Percentiles rank a stretch among this genome's conserved stretches.
These are phyloP conservation scores for Euspilapteryx auroguttella DNA, from an alignment of 2,888 invertebrate genomes.

Conservation along the genomic window DNA sequence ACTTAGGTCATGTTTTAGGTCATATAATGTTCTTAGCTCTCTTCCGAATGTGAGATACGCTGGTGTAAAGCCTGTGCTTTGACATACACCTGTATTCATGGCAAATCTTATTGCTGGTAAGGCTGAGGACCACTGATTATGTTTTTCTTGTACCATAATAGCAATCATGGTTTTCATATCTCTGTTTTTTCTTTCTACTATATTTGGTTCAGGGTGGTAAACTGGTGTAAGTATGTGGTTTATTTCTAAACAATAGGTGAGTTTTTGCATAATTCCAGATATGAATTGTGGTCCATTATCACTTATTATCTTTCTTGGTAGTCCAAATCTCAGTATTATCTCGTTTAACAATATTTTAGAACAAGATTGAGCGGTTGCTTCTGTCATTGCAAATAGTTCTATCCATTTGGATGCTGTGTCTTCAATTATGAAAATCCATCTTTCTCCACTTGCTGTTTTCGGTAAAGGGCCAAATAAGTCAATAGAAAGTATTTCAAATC, in stretches of 20 bases:
- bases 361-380: neutral
- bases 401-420: neutral
- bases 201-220: neutral
- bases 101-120: neutral
- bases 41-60: neutral
- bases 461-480: neutral
- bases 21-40: neutral
- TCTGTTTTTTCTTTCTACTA: neutral
- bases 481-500: neutral
- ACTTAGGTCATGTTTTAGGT: neutral
- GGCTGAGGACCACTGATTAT: neutral
- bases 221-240: neutral
- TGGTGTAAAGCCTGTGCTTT: neutral
- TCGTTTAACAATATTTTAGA: neutral
- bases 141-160: neutral
- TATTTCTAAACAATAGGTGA: neutral
- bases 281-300: neutral
- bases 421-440: neutral
- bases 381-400: neutral
- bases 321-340: neutral
- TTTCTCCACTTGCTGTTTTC: neutral
- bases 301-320: neutral
- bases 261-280: neutral
- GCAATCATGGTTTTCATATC: neutral
- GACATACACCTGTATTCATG: neutral